Evolutionary conservation across 2,113 vertebrate species (phyloP).

Genomic region (Thunnus maccoyii): DNA sequence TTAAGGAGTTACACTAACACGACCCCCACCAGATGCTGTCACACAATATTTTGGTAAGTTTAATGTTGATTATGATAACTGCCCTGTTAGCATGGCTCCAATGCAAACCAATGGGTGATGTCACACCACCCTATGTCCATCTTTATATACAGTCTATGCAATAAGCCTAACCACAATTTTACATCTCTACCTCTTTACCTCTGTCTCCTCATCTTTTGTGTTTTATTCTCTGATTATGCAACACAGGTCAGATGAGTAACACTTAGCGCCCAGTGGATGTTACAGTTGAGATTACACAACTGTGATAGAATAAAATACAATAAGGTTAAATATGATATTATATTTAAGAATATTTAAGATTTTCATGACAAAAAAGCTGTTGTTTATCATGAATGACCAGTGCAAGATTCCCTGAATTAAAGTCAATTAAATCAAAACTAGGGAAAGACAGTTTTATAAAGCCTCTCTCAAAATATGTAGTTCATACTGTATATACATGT

Average conservation of each 20-base stretch:
- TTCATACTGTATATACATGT: background rate
- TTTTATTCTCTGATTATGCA: background rate
- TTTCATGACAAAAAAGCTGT: background rate
- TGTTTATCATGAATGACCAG: background rate
- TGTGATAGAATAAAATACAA: background rate
- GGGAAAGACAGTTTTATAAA: background rate
- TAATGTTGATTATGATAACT: no score
- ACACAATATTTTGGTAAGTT: no score
- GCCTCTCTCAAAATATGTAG: background rate
- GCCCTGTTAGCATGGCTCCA: no score
- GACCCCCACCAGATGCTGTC: no score
- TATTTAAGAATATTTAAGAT: no score
- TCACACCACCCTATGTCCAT: no score
- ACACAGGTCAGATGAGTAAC: background rate
- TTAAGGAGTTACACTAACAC: no score
- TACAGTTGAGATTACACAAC: background rate
- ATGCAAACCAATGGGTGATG: no score
- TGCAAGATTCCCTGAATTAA: background rate
- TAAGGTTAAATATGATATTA: no score
- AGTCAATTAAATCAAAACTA: no score
- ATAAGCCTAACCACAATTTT: background rate
- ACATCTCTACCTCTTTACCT: background rate
- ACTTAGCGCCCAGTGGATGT: background rate
- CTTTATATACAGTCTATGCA: no score
- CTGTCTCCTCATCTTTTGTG: background rate